Evolutionary conservation across 1,140 invertebrate genomes (phyloP).

Genomic region (Cherax destructor): DNA sequence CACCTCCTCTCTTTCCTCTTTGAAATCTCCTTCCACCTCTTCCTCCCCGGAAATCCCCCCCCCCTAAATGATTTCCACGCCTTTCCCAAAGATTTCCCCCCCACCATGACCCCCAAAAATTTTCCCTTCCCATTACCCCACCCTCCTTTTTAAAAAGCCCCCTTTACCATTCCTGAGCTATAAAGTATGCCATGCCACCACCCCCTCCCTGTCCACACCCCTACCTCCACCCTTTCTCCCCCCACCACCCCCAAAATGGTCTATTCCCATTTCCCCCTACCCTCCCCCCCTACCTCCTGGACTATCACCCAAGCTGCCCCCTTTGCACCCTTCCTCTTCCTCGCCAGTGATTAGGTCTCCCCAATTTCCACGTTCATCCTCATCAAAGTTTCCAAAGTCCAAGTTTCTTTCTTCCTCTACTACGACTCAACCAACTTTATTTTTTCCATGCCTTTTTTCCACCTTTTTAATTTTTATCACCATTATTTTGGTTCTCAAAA

Average conservation of each 20-base stretch:
- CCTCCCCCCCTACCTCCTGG: neutral
- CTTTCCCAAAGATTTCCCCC: constrained; percentile 13
- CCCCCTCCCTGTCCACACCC: neutral
- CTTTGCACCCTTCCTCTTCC: constrained; percentile 13
- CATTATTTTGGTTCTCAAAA: constrained; percentile 23
- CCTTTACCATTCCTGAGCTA: constrained; percentile 33
- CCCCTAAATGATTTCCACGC: constrained; percentile 33
- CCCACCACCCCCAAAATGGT: constrained; percentile 5
- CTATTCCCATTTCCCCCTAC: neutral
- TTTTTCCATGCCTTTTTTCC: neutral
- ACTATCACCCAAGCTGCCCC: neutral
- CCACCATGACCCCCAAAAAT: constrained; percentile 7
- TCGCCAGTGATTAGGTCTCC: constrained; percentile 38
- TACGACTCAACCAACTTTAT: constrained; percentile 11
- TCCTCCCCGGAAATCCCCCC: constrained; percentile 32
- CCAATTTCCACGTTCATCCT: constrained; percentile 18
- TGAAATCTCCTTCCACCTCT: constrained; percentile 47
- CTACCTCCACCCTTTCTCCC: neutral
- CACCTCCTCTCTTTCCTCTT: constrained; percentile 35
- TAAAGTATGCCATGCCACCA: constrained; percentile 29
- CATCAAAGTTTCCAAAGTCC: constrained; percentile 21
- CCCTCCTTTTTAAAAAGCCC: constrained; percentile 4
- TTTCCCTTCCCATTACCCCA: constrained; percentile 16
- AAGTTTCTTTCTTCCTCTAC: constrained; percentile 28
- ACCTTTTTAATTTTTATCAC: constrained; percentile 1